A percentile compares a stretch with the other conserved stretches of the same genome.
These are phyloP conservation scores for Xestobium rufovillosum DNA, from an alignment of 2,888 invertebrate genomes.

Conservation along the genomic window DNA sequence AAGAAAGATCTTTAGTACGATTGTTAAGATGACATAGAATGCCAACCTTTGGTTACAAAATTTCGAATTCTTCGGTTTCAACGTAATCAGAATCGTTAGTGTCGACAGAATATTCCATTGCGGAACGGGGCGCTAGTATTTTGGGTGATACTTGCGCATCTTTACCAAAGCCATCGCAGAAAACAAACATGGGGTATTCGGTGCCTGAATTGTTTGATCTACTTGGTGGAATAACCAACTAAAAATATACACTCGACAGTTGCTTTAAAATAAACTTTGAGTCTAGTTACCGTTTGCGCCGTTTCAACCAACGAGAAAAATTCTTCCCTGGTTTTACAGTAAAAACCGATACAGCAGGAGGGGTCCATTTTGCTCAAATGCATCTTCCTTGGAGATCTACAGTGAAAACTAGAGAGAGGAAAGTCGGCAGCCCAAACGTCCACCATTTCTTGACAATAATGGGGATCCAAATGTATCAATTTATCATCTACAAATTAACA, in stretches of 20 bases:
- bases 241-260: constrained; percentile 14
- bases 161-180: constrained; percentile 63
- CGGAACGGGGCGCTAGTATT: constrained; percentile 30
- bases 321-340: constrained; percentile 67
- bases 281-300: constrained; percentile 53
- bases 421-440: constrained; percentile 77
- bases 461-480: constrained; percentile 88
- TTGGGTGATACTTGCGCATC: constrained; percentile 39
- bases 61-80: constrained; percentile 67
- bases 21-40: no score
- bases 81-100: constrained; percentile 54
- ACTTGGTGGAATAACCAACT: constrained; percentile 32
- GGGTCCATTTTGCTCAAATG: constrained; percentile 83
- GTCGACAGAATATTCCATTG: constrained; percentile 41
- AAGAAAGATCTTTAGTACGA: no score
- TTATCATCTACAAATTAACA: constrained; percentile 61
- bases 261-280: no score
- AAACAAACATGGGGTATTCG: constrained; percentile 79
- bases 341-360: constrained; percentile 87
- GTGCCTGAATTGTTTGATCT: constrained; percentile 42
- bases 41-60: no score
- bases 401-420: constrained; percentile 73
- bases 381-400: constrained; percentile 78
- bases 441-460: constrained; percentile 87
- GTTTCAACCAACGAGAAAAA: constrained; percentile 68